These are phyloP conservation scores for Mionectes olivaceus DNA, from an alignment of 2,797 vertebrate species.

Conservation along the genomic window DNA sequence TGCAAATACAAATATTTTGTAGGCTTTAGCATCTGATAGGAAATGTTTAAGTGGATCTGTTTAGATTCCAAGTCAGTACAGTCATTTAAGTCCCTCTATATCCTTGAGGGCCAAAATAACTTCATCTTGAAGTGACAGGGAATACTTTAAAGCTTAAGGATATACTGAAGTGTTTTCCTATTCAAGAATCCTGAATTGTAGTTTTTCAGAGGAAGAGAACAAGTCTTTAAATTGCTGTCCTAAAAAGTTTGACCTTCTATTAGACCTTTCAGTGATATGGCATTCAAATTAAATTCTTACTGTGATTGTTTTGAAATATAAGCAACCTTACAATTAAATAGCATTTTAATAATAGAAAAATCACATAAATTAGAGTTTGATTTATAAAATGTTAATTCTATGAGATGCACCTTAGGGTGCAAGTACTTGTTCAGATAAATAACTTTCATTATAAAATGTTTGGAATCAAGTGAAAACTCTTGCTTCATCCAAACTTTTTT, in stretches of 20 bases:
- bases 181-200: background rate
- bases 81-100: background rate
- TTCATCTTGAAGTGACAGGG: background rate
- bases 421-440: background rate
- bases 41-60: background rate
- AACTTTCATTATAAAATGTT: background rate
- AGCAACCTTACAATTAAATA: background rate
- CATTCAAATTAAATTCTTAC: background rate
- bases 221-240: background rate
- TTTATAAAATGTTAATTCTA: background rate
- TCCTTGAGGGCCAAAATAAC: background rate
- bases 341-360: background rate
- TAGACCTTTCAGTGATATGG: background rate
- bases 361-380: rapidly evolving
- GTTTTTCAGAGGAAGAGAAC: background rate
- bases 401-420: rapidly evolving
- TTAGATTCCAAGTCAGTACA: background rate
- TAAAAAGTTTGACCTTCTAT: background rate
- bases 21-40: background rate
- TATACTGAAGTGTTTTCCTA: background rate
- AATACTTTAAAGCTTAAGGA: background rate
- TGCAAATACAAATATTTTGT: background rate
- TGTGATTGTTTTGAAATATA: background rate
- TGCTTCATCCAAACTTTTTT: background rate
- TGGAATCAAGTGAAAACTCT: background rate